Evolutionary conservation across 2,888 invertebrate species (phyloP), one percentile per base, ranked within the genome.

Genomic region (Cheiracanthium punctorium): DNA sequence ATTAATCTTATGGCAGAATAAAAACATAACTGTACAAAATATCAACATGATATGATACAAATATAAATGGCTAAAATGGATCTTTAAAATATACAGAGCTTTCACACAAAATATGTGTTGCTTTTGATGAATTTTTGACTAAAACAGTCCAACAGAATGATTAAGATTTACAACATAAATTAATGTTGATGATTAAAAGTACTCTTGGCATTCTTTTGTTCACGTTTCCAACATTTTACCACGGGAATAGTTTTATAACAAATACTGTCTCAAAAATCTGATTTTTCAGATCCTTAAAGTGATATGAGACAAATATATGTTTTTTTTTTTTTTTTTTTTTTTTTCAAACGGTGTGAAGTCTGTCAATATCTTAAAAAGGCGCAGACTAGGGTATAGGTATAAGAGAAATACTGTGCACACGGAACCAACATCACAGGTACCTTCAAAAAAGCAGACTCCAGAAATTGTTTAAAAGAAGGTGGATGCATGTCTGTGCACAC

Each of bases 301-400:
- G 85, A 86, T 86, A 86, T 80, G 85, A 86, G 85, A 80, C 85
- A 80, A 86, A 80, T 86, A 86, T 37, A 37, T 37, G 10, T 37
- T 7, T 37, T 7, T 37, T 7, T n/a, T n/a, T n/a, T n/a, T n/a
- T n/a, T n/a, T n/a, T n/a, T n/a, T n/a, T n/a, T 58, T 86, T 80
- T 75, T 82, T 10, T 32, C 71, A 80, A 86, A 86, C 65, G 73
- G 72, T 64, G 75, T 30, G 75, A 86, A 80, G 85, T 86, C 85
- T 86, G 85, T 86, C 85, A 75, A 75, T 85, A 80, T 86, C 85
- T 86, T 80, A 86, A 86, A 84, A 86, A 86, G 85, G 85, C 85
- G 85, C 85, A 86, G 85, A 86, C 85, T 86, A 86, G 85, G 85
- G 84, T 84, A 84, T 75, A 33, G 75, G 80, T 81, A 81, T 72